phyloP scores from a whole-genome alignment of 2,888 invertebrate genomes.

The Deilephila porcellus region DNA sequence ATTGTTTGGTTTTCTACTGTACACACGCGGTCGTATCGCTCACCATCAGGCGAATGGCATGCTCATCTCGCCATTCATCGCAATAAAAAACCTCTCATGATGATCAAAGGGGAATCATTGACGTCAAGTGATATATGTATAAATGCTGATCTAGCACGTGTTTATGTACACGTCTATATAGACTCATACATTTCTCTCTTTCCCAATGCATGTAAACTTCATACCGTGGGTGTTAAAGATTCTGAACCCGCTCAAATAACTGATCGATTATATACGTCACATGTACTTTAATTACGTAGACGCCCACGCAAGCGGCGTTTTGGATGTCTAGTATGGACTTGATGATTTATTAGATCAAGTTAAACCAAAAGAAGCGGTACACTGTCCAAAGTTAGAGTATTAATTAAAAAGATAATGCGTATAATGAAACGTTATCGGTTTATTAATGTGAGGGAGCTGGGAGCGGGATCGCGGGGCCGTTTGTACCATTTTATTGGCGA shows the following conservation, averaged over 20 bases:
- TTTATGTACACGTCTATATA: too few species aligned
- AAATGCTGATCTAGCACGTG: too few species aligned
- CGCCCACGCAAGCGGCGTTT: constrained; percentile 37
- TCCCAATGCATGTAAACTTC: not conserved
- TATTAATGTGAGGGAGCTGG: constrained; percentile 19
- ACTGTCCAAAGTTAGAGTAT: constrained; percentile 29
- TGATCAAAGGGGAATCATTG: too few species aligned
- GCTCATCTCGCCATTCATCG: too few species aligned
- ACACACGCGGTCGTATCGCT: too few species aligned
- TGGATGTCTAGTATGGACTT: constrained; percentile 48
- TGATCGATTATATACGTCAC: constrained; percentile 41
- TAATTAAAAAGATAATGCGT: constrained; percentile 30
- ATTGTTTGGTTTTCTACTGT: too few species aligned
- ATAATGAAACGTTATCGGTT: constrained; percentile 26
- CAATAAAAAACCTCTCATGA: too few species aligned
- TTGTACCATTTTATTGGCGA: not conserved
- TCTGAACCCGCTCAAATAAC: constrained; percentile 35
- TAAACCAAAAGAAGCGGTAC: constrained; percentile 29
- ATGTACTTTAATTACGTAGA: constrained; percentile 31
- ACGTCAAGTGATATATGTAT: too few species aligned
- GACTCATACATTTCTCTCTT: not conserved
- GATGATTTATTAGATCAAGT: constrained; percentile 50
- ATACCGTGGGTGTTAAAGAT: constrained; percentile 28
- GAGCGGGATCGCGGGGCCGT: not conserved
- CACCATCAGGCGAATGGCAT: too few species aligned